These are phyloP conservation scores for Mirounga angustirostris DNA, from an alignment of 2,113 vertebrate genomes.

Conservation along the genomic window DNA sequence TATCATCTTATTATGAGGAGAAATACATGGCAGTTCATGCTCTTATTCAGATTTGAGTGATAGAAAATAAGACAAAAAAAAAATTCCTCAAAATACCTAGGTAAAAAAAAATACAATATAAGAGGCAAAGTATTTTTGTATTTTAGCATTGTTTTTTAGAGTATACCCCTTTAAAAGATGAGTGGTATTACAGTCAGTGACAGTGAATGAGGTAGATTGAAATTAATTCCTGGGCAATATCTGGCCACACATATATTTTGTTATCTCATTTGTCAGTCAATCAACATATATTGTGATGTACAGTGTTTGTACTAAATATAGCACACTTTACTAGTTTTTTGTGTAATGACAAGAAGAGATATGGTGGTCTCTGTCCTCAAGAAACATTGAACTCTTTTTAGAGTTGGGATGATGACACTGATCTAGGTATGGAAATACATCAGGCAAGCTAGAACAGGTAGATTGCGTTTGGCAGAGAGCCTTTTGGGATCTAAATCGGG, in stretches of 20 bases:
- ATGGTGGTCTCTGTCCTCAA: not conserved
- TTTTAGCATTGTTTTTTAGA: not conserved
- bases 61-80: not conserved
- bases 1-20: not conserved
- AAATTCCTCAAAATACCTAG: not conserved
- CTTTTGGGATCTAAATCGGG: not conserved
- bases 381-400: not conserved
- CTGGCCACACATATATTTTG: not conserved
- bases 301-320: not conserved
- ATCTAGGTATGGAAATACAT: not conserved
- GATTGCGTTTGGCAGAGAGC: conserved; percentile 36
- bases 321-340: not conserved
- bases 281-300: not conserved
- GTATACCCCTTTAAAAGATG: not conserved
- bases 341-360: not conserved
- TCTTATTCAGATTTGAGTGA: not conserved
- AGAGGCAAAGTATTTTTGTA: not conserved
- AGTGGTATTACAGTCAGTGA: not conserved
- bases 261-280: not conserved
- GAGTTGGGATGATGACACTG: not conserved
- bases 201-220: not conserved
- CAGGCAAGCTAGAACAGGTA: conserved; percentile 38
- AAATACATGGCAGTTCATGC: not conserved
- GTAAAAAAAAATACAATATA: not conserved
- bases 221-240: not conserved